Evolutionary conservation across 30 jellyfish, hydroid and myxozoan genomes (phyloP), one percentile per base, ranked within the genome.

Genomic region (Cassiopea andromeda): DNA sequence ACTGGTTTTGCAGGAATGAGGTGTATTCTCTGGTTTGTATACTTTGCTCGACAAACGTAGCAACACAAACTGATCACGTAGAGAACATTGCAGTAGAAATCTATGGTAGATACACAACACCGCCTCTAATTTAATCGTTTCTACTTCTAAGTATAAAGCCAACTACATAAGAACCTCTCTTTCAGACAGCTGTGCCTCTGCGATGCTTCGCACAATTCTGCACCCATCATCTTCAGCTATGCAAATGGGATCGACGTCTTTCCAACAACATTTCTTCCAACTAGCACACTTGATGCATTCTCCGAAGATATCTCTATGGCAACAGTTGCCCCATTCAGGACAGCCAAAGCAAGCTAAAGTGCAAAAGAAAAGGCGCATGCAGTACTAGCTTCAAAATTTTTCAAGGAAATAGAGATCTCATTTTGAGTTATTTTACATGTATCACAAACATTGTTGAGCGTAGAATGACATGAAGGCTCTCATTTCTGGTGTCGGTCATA

Each of bases 191-290:
- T 88, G 97, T 48, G 91, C 80, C 60, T 92, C 99, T 0, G 99
- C 99, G 48, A 89, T 91, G 18, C 94, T 82, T n/a, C 94, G 94
- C 43, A 96, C 91, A 78, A 96, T 95, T 87, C 92, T 94, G 78
- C 99, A 96, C 12, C 99, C 99, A 77, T 96, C 99, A 64, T 96
- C 98, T 73, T 96, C 94, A 43, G 99, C 98, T 48, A 96, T 92
- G 85, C 99, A 96, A 9, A 96, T 71, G 7, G 99, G 99, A 48
- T 96, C 97, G 19, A 90, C 92, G 69, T 96, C 97, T 60, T 92
- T 88, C 99, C 99, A 96, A 76, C 99, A 91, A 82, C 99, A 96
- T 68, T 87, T 92, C 83, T 93, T 96, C 99, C 99, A 96, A 45
- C 97, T 92, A 49, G 99, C 92, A 78, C 99, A 92, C 8, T 97